Conservation (phyloP, 2,888 invertebrate species). For the Cremastinae sp. region DNA sequence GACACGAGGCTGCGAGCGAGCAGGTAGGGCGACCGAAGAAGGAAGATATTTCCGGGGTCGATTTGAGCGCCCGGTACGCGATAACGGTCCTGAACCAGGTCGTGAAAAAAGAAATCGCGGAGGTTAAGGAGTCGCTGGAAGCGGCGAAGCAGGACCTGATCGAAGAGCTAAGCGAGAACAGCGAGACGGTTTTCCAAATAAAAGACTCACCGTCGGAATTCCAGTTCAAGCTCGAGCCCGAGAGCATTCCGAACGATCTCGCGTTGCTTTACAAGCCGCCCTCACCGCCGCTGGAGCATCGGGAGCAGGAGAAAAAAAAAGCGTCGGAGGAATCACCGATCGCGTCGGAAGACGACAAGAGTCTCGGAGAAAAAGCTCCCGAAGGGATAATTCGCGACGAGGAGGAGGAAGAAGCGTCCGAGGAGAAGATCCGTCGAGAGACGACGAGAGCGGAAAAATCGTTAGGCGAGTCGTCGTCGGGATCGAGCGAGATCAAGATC, state of each 20-base stretch:
- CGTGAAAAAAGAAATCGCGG: conserved; percentile 87
- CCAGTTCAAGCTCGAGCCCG: conserved; percentile 85
- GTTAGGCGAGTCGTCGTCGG: too few species aligned
- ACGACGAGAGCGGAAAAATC: conserved; percentile 43
- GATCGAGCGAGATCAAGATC: too few species aligned
- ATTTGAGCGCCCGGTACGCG: conserved; percentile 76
- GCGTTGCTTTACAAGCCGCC: conserved; percentile 79
- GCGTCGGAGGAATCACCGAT: conserved; percentile 65
- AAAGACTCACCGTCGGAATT: conserved; percentile 89
- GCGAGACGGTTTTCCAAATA: conserved; percentile 80
- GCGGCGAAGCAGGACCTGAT: conserved; percentile 87
- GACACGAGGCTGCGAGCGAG: conserved; percentile 65
- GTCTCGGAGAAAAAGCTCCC: conserved; percentile 65
- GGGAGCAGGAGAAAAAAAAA: conserved; percentile 61
- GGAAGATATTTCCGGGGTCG: conserved; percentile 73
- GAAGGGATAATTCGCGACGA: neutral
- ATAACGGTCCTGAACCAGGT: conserved; percentile 80
- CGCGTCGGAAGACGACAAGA: conserved; percentile 65
- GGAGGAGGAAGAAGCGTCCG: conserved; percentile 50
- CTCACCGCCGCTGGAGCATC: conserved; percentile 75
- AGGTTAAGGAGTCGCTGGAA: conserved; percentile 87
- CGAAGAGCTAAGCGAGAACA: conserved; percentile 85
- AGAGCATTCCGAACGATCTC: conserved; percentile 84
- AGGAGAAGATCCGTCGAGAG: neutral
- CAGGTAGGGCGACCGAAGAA: conserved; percentile 77